Evolutionary conservation across 2,113 vertebrate genomes (phyloP).

Genomic region (Leucoraja erinaceus): DNA sequence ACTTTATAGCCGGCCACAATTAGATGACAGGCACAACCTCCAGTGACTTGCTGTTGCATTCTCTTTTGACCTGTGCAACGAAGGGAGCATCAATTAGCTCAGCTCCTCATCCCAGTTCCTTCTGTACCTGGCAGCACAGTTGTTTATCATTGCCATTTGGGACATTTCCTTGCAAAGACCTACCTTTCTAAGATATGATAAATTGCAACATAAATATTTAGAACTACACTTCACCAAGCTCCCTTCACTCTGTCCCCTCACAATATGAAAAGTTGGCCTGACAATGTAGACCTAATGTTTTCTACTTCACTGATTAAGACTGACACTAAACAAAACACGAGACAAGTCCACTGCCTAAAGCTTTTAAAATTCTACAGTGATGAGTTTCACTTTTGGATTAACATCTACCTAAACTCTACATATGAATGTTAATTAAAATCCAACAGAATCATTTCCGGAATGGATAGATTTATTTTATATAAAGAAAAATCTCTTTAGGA

Average conservation of each 20-base stretch:
- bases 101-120: not conserved
- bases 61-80: not conserved
- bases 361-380: not conserved
- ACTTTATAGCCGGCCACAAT: not conserved
- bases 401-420: not conserved
- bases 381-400: not conserved
- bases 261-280: not conserved
- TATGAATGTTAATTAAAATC: not conserved
- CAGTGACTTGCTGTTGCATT: not conserved
- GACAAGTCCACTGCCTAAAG: not conserved
- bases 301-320: not conserved
- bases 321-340: not conserved
- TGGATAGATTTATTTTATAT: not conserved
- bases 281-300: not conserved
- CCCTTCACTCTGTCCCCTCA: not conserved
- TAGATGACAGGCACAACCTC: not conserved
- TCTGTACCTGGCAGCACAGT: not conserved
- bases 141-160: conserved; percentile 14
- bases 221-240: not conserved
- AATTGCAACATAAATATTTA: not conserved
- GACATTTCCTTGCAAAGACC: not conserved
- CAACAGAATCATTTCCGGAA: not conserved
- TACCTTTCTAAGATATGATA: not conserved
- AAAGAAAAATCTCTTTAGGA: not conserved
- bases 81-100: not conserved